Conservation (phyloP, 2,113 vertebrate genomes). For the Tichodroma muraria region DNA sequence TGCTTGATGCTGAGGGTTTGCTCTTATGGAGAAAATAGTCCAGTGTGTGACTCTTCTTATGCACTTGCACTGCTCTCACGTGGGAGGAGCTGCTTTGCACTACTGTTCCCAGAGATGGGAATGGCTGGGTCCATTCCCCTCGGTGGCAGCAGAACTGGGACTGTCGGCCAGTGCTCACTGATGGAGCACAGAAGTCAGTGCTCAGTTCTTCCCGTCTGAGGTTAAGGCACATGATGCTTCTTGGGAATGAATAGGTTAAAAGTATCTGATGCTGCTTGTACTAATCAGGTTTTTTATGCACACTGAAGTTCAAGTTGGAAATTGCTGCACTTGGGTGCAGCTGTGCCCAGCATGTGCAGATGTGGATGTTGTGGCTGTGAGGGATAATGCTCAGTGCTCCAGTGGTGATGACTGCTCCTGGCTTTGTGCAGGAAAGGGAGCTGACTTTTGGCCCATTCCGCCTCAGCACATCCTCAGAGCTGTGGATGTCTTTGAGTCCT, state of each 20-base stretch:
- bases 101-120: background rate
- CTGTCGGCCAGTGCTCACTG: background rate
- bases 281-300: background rate
- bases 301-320: background rate
- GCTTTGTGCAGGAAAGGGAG: background rate
- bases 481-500: background rate
- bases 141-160: background rate
- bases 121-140: background rate
- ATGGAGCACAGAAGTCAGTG: background rate
- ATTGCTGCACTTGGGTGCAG: background rate
- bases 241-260: background rate
- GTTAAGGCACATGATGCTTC: background rate
- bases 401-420: background rate
- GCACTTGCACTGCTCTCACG: background rate
- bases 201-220: background rate
- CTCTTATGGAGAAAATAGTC: background rate
- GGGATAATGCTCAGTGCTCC: fast-evolving
- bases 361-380: background rate
- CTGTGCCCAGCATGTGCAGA: fast-evolving
- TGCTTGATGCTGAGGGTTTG: background rate
- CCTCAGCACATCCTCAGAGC: background rate
- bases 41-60: background rate
- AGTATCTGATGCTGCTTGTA: background rate
- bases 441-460: background rate
- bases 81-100: background rate